Evolutionary conservation across 2,113 vertebrate species (phyloP), one percentile per base, ranked within the genome.

Genomic region (Istiophorus platypterus): DNA sequence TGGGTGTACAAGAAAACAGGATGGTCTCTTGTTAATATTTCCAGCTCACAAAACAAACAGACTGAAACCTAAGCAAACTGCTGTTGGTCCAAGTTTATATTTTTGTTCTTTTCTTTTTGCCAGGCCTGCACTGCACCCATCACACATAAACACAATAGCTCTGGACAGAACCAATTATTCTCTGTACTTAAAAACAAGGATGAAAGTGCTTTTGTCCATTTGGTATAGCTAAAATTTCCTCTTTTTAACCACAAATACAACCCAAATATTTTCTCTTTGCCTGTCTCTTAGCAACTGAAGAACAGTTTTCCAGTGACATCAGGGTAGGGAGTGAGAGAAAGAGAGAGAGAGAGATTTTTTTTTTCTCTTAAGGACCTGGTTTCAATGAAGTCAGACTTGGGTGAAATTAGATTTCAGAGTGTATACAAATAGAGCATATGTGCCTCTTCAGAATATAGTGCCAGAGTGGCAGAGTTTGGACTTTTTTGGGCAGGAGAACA

Each of bases 221-320:
- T 84, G 83, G 70, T 89, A 83, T 34, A 72, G 68, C 77, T 67
- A 87, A 78, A 87, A 88, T 89, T 85, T 87, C 80, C 79, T 93
- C 82, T 82, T 90, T 91, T 87, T 78, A 87, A 89, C 85, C 88
- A 85, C 83, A 89, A 89, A 92, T 89, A 90, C 87, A 81, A 88
- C 88, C 91, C 88, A 93, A 94, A 94, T 94, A 95, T 95, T 95
- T 94, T 91, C 85, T 86, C 90, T 94, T 80, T 69, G 82, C 78
- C 75, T 27, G 94, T 95, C 90, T 88, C 94, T 92, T 94, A 96
- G 94, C 94, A 95, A 95, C 94, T 68, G 86, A 86, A 89, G 91
- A 93, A 91, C 90, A 86, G 88, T 93, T 94, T 95, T 95, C 94
- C 92, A 91, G 85, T 94, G 95, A 94, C 91, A 91, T 94, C 93